Evolutionary conservation across 2,113 vertebrate genomes (phyloP), one percentile per base, ranked within the genome.

Genomic region (Progne subis): DNA sequence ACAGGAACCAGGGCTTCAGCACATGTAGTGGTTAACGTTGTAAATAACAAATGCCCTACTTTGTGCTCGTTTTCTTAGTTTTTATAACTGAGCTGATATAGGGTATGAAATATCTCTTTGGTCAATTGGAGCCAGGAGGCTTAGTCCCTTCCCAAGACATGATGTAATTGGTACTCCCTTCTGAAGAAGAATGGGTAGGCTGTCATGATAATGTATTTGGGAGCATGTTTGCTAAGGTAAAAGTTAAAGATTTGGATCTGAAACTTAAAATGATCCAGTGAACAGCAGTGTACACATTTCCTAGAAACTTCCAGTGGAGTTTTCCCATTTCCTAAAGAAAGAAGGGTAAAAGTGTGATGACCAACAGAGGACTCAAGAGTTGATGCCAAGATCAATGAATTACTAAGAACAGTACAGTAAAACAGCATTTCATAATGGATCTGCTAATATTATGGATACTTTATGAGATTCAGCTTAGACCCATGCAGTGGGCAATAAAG

Each of bases 21-120:
- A 77, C 11, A 21, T 0, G 0, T 44, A 60, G 46, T 0, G 0
- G 31, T 60, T 86, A 68, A 60, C 21, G 37, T 7, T 50, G 46
- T 52, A 32, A 59, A 21, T 86, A 52, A 44, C 1, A 1, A 37
- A 44, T 77, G 17, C 14, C 26, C 32, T 32, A 23, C 20, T 68
- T 86, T 2, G 3, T 60, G 53, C 63, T 68, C 1, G 0, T 60
- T 68, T 59, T 57, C 63, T 50, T 29, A 26, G 14, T 44, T 77
- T 52, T 44, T 77, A 7, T 39, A 37, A 44, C 63, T 60, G 46
- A 60, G 26, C 46, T 60, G 12, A 52, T n/a, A 15, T 3, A 65
- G 8, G 37, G 18, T 44, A 32, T 44, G 39, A 59, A 68, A 52
- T 60, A 46, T 14, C 21, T 68, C 55, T 78, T 61, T 46, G n/a